Evolutionary conservation across 2,797 vertebrate species (phyloP), one percentile per base, ranked within the genome.

Genomic region (Sciaenops ocellatus): DNA sequence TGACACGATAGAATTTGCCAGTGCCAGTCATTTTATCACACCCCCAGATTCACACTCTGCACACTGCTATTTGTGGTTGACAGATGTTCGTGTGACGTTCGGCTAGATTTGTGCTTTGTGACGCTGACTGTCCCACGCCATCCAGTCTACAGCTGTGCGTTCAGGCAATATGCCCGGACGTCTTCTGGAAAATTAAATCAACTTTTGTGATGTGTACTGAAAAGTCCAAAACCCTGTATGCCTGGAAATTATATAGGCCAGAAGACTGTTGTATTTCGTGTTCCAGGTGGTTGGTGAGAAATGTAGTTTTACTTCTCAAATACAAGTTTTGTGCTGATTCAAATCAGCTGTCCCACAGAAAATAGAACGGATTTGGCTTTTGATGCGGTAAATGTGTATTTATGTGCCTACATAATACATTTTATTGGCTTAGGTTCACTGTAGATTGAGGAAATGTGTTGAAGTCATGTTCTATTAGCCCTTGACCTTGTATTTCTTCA

Each of bases 401-500:
- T 57, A 10, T 78, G 51, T 3, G 18, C 54, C 5, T 20, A 17
- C 12, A 17, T 28, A 46, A 51, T 9, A 10, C 16, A 34, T 51
- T 46, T 46, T 38, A 38, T 30, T 46, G 16, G 15, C 46, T 22
- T 12, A 17, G 6, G 15, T 46, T 28, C 10, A 22, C 15, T 42
- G 5, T 17, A 20, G 18, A 38, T 44, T 65, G 6, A 59, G 59
- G 68, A 38, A 9, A 38, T 38, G 34, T 26, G 26, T 26, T 26
- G 51, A 73, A 46, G n/a, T 34, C 3, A 0, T 42, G 4, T 61
- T 76, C 15, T 51, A 1, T 62, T 47, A 42, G 63, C 89, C 94
- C 96, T 98, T 98, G 89, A 98, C 92, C 15, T 15, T 46, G 17
- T 15, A 16, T 73, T 71, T 68, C 56, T 38, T 81, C 85, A 99